Evolutionary conservation across 1,140 invertebrate genomes (phyloP).

Genomic region (Mycetomoellerius zeteki): DNA sequence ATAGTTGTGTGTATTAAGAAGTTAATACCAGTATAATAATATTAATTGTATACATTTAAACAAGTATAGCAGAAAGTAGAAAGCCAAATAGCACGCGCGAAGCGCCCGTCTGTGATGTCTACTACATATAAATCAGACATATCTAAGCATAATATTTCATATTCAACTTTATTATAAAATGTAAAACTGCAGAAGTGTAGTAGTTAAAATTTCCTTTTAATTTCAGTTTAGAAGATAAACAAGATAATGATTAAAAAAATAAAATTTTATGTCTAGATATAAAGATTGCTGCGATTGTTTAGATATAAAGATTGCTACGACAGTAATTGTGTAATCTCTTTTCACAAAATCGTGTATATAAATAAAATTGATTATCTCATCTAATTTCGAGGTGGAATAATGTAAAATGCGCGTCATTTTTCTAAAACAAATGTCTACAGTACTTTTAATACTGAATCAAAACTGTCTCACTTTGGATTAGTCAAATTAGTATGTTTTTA

Average conservation of each 20-base stretch:
- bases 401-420: not conserved
- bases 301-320: no score
- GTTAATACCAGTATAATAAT: no score
- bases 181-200: not conserved
- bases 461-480: no score
- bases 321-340: no score
- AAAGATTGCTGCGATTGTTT: not conserved
- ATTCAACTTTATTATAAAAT: conserved; percentile 4
- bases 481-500: not conserved
- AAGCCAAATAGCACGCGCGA: no score
- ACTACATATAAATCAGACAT: not conserved
- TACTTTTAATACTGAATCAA: not conserved
- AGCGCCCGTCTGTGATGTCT: no score
- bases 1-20: no score
- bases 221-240: not conserved
- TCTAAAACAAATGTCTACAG: not conserved
- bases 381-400: not conserved
- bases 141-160: not conserved
- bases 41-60: no score
- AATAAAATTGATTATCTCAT: conserved; percentile 20
- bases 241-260: not conserved
- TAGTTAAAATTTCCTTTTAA: not conserved
- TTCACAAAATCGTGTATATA: no score
- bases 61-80: no score
- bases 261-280: not conserved